Conservation (phyloP, 2,888 invertebrate genomes). For the Drosophila ustulata region DNA sequence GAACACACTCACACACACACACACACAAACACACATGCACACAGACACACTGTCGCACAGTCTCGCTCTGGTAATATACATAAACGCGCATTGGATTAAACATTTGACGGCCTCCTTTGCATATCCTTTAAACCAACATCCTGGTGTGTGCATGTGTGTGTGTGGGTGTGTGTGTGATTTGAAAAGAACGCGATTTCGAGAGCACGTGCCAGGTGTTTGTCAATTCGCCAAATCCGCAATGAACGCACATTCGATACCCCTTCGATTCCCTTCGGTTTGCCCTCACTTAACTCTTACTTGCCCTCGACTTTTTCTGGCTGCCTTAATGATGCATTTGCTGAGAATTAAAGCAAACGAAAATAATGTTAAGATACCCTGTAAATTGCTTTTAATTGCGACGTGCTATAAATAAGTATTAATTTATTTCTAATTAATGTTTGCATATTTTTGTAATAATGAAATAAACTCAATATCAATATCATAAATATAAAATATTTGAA, state of each 20-base stretch:
- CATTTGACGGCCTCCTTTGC: constrained; percentile 43
- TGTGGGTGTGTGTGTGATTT: constrained; percentile 16
- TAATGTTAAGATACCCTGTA: too few relatives aligned
- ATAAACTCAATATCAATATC: too few relatives aligned
- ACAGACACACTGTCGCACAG: constrained; percentile 5
- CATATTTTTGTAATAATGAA: too few relatives aligned
- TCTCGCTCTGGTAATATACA: constrained; percentile 10
- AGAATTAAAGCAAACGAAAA: too few relatives aligned
- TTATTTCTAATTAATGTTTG: too few relatives aligned
- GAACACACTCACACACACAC: constrained; percentile 14
- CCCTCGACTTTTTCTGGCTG: neutral
- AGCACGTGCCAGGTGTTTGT: constrained; percentile 36
- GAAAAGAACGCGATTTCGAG: constrained; percentile 10
- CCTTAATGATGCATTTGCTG: neutral
- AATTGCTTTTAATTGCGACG: too few relatives aligned
- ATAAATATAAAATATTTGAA: too few relatives aligned
- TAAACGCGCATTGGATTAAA: constrained; percentile 28
- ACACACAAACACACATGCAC: too few relatives aligned
- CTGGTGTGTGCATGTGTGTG: constrained; percentile 7
- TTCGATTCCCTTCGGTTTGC: neutral
- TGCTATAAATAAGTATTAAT: too few relatives aligned
- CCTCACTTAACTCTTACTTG: too few relatives aligned
- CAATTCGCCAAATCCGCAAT: constrained; percentile 46
- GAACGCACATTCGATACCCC: constrained; percentile 41
- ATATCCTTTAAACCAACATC: constrained; percentile 29